Conservation (phyloP, 2,797 vertebrate species). For the Ctenochaetus hawaiiensis region DNA sequence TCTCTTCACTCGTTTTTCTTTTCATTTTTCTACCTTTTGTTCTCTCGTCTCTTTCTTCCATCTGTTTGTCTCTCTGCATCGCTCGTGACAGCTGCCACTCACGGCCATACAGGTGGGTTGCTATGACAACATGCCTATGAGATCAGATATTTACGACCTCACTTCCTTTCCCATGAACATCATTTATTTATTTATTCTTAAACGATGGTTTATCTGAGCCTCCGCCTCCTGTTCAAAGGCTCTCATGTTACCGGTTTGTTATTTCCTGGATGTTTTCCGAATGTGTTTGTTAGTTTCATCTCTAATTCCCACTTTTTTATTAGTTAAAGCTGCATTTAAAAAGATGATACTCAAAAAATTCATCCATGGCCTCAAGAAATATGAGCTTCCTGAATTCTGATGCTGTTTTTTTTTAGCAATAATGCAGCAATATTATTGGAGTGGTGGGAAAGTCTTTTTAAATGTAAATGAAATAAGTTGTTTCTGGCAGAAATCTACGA, state of each 20-base stretch:
- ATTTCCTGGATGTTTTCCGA: background rate
- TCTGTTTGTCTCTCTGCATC: background rate
- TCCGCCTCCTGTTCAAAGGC: background rate
- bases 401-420: background rate
- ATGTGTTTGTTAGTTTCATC: background rate
- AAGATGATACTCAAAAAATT: background rate
- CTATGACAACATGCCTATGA: slow-evolving; percentile 16
- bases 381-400: background rate
- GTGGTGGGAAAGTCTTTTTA: background rate
- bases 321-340: background rate
- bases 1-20: background rate
- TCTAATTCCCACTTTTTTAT: background rate
- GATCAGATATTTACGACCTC: slow-evolving; percentile 46
- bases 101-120: slow-evolving; percentile 40
- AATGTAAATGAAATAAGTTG: background rate
- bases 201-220: background rate
- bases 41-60: background rate
- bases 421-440: background rate
- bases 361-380: background rate
- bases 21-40: background rate
- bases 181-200: background rate
- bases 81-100: slow-evolving; percentile 54
- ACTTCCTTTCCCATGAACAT: slow-evolving; percentile 7
- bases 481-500: background rate
- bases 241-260: background rate